Percentiles rank a stretch among this genome's conserved stretches.
These are phyloP conservation scores for Hippasteria phrygiana DNA, from an alignment of 53 echinoderm and acorn worm genomes.

Conservation along the genomic window DNA sequence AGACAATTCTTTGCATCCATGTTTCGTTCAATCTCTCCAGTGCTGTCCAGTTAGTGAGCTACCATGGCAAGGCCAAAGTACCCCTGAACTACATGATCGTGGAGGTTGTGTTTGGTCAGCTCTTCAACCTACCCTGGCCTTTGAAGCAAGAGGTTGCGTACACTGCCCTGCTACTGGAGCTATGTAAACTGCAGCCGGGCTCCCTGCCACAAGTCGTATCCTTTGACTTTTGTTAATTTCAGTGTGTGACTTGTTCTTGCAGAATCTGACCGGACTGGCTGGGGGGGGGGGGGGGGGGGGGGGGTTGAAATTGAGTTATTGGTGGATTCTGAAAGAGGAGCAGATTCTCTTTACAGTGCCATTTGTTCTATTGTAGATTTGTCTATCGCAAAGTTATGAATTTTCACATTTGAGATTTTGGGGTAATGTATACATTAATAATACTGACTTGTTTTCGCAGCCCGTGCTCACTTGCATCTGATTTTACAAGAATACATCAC, in stretches of 20 bases:
- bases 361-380: too few relatives aligned
- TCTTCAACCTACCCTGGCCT: constrained; percentile 83
- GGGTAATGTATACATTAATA: too few relatives aligned
- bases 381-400: too few relatives aligned
- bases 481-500: too few relatives aligned
- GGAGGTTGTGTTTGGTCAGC: constrained; percentile 88
- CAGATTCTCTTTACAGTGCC: too few relatives aligned
- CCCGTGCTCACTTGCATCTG: too few relatives aligned
- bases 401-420: too few relatives aligned
- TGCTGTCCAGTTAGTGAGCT: constrained; percentile 94
- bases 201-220: constrained; percentile 99
- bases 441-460: too few relatives aligned
- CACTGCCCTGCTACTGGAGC: constrained; percentile 88
- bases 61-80: constrained; percentile 90
- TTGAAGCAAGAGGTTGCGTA: constrained; percentile 80
- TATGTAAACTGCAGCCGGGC: constrained; percentile 96
- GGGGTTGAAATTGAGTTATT: too few relatives aligned
- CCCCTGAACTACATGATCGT: constrained; percentile 97
- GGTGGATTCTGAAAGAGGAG: too few relatives aligned
- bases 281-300: too few relatives aligned
- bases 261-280: neutral
- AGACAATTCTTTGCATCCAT: too few relatives aligned
- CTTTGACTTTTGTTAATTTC: constrained; percentile 20
- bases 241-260: neutral
- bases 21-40: constrained; percentile 72